Base-by-base conservation (phyloP, 2,888 invertebrate genomes). In the Hydrotaea cyrtoneurina region DNA sequence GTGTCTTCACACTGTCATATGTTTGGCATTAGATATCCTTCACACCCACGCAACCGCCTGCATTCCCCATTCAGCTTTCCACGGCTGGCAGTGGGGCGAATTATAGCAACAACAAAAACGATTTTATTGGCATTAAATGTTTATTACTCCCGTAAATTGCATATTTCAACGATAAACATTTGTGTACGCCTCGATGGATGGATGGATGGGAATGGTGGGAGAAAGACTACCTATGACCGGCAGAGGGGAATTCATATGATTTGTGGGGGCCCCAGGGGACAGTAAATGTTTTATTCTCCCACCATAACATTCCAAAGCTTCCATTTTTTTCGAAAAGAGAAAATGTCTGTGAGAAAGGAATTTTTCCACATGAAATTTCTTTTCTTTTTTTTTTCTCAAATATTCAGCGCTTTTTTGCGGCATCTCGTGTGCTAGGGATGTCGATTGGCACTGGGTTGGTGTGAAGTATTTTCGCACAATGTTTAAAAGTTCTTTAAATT, bases 111-210 rank as follows among this genome's bases (percentile, higher is more conserved):
- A 66, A 43, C 19, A 17, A n/a, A n/a, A n/a, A n/a, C n/a, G n/a
- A 43, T 66, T 43, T 66, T 66, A 66, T 66, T 66, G 66, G 17
- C 66, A 66, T 66, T 66, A 43, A 66, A 66, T 66, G 66, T 69
- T 46, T 69, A 69, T 69, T 69, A 69, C 69, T 23, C n/a, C 23
- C 46, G 23, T 69, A 46, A 23, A 69, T 46, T 79, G 79, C 79
- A 80, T 78, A 83, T 80, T 83, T 66, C 59, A 46, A 55, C 74
- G 83, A 83, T 78, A 83, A 83, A 83, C 69, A 77, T 73, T 80
- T 80, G 57, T 46, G 39, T 64, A 59, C 59, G 46, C 26, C 2
- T 2, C 31, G 31, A 57, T 31, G 17, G 43, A 23, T 26, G 36
- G n/a, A 8, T 39, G 3, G 39, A 39, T 31, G 31, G 7, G 17